phyloP scores from a whole-genome alignment of 2,888 invertebrate species.

The Dynastes maya region DNA sequence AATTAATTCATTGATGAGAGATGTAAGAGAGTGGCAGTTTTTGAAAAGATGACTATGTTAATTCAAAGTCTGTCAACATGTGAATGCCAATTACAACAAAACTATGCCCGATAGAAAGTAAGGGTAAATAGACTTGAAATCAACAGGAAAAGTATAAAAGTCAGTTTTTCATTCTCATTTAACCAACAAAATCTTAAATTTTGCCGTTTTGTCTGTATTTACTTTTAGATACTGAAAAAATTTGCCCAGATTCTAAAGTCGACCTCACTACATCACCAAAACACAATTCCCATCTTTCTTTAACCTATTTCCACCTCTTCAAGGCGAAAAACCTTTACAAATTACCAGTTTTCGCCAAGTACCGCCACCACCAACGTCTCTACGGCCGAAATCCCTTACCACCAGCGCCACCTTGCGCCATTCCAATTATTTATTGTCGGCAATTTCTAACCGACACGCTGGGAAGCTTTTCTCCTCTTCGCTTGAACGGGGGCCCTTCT shows the following conservation, averaged over 20 bases:
- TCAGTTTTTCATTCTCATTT: too few relatives aligned
- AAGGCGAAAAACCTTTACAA: conserved; percentile 32
- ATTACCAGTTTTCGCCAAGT: conserved; percentile 38
- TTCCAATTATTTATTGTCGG: conserved; percentile 31
- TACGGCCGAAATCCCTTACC: background rate
- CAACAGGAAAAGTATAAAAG: too few relatives aligned
- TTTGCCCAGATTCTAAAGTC: background rate
- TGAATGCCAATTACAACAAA: too few relatives aligned
- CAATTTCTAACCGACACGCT: conserved; percentile 31
- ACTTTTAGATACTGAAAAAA: too few relatives aligned
- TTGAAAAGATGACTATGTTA: too few relatives aligned
- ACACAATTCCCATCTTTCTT: background rate
- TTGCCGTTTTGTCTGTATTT: too few relatives aligned
- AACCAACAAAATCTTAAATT: too few relatives aligned
- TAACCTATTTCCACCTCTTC: background rate
- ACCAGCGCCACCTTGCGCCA: background rate
- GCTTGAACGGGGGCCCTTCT: background rate
- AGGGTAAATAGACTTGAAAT: too few relatives aligned
- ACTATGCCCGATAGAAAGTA: too few relatives aligned
- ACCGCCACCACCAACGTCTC: background rate
- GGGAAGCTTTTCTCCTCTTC: background rate
- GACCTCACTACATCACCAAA: conserved; percentile 11
- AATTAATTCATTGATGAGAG: too few relatives aligned
- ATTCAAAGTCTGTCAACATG: too few relatives aligned
- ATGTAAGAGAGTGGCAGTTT: too few relatives aligned